These are phyloP conservation scores for Rhopalosiphum maidis DNA, from an alignment of 1,140 invertebrate genomes.

Conservation along the genomic window DNA sequence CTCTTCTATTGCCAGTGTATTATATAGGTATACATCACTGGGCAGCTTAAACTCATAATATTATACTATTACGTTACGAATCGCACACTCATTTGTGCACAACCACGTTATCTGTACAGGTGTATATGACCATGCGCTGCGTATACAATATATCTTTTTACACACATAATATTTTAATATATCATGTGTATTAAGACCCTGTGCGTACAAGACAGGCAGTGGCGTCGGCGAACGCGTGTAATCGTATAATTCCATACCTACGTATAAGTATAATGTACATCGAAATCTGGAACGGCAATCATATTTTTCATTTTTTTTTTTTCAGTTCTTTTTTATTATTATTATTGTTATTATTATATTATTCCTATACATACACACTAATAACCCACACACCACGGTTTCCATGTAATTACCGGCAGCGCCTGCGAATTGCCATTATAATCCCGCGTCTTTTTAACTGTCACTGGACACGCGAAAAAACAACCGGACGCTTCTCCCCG, in stretches of 20 bases:
- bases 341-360: neutral
- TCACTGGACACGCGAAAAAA: constrained; percentile 55
- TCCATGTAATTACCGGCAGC: constrained; percentile 50
- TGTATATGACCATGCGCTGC: neutral
- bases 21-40: neutral
- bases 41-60: neutral
- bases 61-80: neutral
- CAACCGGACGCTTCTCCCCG: constrained; percentile 42
- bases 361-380: neutral
- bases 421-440: constrained; percentile 52
- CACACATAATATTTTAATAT: neutral
- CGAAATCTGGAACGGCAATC: constrained; percentile 50
- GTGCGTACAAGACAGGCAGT: neutral
- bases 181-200: neutral
- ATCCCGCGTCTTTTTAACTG: constrained; percentile 48
- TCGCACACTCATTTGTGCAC: neutral
- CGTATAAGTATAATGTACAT: neutral
- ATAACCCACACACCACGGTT: constrained; percentile 23
- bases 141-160: neutral
- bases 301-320: constrained; percentile 32
- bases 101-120: neutral
- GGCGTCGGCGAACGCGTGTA: neutral
- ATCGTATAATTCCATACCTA: neutral
- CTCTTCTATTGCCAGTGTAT: neutral
- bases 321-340: neutral